These are phyloP conservation scores for Scaeva pyrastri DNA, from an alignment of 2,888 invertebrate species.

Conservation along the genomic window DNA sequence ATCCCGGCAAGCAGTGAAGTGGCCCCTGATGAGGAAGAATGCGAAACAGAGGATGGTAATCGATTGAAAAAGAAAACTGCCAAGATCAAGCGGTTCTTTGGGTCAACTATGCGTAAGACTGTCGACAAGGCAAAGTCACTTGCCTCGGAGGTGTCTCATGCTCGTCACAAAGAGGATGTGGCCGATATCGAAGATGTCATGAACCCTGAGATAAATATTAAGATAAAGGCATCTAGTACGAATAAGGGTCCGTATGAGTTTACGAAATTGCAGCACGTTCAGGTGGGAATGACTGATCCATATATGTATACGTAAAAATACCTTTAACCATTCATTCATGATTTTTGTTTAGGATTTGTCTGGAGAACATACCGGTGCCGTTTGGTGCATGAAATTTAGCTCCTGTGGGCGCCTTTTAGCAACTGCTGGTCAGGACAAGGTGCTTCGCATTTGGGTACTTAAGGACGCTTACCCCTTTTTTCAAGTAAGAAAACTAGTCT, in stretches of 20 bases:
- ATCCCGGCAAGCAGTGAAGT: constrained; percentile 84
- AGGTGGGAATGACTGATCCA: constrained; percentile 86
- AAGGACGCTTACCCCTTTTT: constrained; percentile 95
- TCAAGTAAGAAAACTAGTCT: constrained; percentile 85
- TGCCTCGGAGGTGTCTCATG: constrained; percentile 94
- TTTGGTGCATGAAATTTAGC: constrained; percentile 99
- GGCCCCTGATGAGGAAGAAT: constrained; percentile 83
- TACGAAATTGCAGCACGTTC: constrained; percentile 94
- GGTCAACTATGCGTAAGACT: constrained; percentile 95
- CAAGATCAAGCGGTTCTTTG: constrained; percentile 92
- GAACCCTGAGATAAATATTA: constrained; percentile 91
- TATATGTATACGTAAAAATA: too few relatives aligned
- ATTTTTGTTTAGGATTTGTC: constrained; percentile 87
- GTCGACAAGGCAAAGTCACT: constrained; percentile 95
- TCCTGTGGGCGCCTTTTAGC: constrained; percentile 97
- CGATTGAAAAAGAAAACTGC: constrained; percentile 84
- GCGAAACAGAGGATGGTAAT: constrained; percentile 83
- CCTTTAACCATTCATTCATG: not conserved
- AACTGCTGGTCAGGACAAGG: constrained; percentile 98
- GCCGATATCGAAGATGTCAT: constrained; percentile 93
- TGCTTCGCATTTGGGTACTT: constrained; percentile 97
- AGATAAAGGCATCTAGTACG: constrained; percentile 96
- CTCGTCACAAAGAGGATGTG: constrained; percentile 93
- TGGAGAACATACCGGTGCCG: constrained; percentile 94
- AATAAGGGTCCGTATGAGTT: constrained; percentile 99